These are phyloP conservation scores for Melopsittacus undulatus DNA, from an alignment of 2,797 vertebrate genomes.

Conservation along the genomic window DNA sequence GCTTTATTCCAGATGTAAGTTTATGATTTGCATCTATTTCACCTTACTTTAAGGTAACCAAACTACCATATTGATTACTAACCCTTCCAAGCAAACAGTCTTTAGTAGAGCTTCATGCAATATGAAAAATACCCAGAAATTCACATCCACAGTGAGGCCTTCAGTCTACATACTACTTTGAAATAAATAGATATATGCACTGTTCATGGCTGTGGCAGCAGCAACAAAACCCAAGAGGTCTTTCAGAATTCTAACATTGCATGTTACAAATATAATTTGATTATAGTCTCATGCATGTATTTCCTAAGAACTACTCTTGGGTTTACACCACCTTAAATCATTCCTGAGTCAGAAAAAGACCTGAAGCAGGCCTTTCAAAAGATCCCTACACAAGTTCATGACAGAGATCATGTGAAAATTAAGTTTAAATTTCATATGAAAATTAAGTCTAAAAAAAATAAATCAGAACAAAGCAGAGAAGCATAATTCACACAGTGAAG, in stretches of 20 bases:
- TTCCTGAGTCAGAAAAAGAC: no score
- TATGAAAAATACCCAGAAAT: neutral
- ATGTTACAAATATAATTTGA: neutral
- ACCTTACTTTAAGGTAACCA: neutral
- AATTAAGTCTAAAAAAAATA: neutral
- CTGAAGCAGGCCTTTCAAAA: neutral
- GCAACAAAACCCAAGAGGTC: neutral
- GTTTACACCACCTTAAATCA: neutral
- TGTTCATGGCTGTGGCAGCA: neutral
- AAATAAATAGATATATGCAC: neutral
- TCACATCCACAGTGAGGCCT: neutral
- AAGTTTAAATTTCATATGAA: neutral
- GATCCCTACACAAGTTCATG: neutral
- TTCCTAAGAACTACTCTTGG: neutral
- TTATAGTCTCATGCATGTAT: neutral
- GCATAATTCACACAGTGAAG: no score
- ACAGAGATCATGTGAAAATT: neutral
- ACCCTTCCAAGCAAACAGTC: neutral
- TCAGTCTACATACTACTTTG: neutral
- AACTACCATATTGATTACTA: neutral
- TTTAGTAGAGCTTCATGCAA: neutral
- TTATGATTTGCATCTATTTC: neutral
- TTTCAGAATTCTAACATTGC: neutral
- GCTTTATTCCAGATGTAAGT: neutral
- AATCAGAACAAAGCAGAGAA: neutral